Evolutionary conservation across 2,888 invertebrate species (phyloP), one percentile per base, ranked within the genome.

Genomic region (Ophion slaviceki): DNA sequence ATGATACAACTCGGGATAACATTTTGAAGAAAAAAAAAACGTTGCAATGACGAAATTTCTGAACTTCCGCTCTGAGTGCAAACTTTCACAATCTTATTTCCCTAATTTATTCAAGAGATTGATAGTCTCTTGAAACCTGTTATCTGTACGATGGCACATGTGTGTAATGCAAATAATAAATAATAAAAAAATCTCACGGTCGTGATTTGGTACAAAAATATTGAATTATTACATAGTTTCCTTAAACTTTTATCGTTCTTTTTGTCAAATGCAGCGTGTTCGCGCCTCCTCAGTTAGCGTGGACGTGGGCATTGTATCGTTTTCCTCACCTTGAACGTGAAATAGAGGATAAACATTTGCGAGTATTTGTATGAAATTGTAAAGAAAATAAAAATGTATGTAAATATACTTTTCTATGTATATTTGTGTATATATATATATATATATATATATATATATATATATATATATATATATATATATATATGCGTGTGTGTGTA

Each of bases 181-280:
- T 45, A 24, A 45, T 45, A 70, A 70, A 74, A 74, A 72, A 80
- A 81, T 70, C 59, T 66, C 77, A 59, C 45, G 8, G 17, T 81
- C 36, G 66, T 68, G 80, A 72, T 47, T 68, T 62, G 36, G 77
- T 81, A 85, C 68, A 85, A 85, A 85, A 81, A 81, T 85, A 85
- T 68, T 24, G 53, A 72, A 78, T 81, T 70, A 57, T 67, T 61
- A 67, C 53, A 71, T 53, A 66, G 32, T 59, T 76, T 10, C 14
- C 24, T 47, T 45, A 45, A 62, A 66, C 36, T 11, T 61, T 45
- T 67, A 20, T 45, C 53, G n/a, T 67, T 59, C 28, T 76, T 76
- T 45, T 14, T 64, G 24, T 64, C 70, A 76, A 82, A 70, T 71
- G 70, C 59, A 45, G 28, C 57, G 32, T 45, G 11, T 47, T 11